Evolutionary conservation across 2,113 vertebrate species (phyloP).

Genomic region (Clarias macrocephalus): DNA sequence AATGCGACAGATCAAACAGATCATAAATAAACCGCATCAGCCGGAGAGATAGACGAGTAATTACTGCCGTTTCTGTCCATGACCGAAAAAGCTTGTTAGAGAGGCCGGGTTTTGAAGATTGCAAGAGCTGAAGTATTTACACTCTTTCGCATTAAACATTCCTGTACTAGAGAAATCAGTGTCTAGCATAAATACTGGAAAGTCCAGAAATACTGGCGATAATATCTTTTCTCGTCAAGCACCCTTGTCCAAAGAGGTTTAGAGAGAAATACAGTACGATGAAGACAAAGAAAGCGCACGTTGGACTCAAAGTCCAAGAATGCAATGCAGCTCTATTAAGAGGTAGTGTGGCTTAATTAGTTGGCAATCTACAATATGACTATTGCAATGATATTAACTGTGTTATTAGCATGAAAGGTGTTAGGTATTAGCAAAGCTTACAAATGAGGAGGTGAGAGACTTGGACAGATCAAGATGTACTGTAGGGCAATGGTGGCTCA

Average conservation of each 20-base stretch:
- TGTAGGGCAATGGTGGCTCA: too few species aligned
- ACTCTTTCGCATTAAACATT: background rate
- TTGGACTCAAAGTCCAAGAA: background rate
- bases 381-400: background rate
- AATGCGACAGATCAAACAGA: constrained; percentile 48
- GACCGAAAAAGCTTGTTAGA: constrained; percentile 47
- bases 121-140: background rate
- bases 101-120: constrained; percentile 12
- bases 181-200: background rate
- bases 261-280: background rate
- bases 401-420: background rate
- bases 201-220: constrained; percentile 6
- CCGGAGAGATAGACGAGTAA: constrained; percentile 31
- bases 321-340: background rate
- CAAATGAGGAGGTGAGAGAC: background rate
- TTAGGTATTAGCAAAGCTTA: background rate
- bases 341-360: background rate
- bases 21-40: constrained; percentile 52
- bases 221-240: background rate
- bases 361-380: background rate
- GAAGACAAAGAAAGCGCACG: background rate
- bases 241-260: background rate
- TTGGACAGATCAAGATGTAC: background rate
- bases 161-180: background rate
- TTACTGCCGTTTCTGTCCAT: constrained; percentile 37